These are phyloP conservation scores for Dromococcyx pavoninus DNA, from an alignment of 2,797 vertebrate genomes.

Conservation along the genomic window DNA sequence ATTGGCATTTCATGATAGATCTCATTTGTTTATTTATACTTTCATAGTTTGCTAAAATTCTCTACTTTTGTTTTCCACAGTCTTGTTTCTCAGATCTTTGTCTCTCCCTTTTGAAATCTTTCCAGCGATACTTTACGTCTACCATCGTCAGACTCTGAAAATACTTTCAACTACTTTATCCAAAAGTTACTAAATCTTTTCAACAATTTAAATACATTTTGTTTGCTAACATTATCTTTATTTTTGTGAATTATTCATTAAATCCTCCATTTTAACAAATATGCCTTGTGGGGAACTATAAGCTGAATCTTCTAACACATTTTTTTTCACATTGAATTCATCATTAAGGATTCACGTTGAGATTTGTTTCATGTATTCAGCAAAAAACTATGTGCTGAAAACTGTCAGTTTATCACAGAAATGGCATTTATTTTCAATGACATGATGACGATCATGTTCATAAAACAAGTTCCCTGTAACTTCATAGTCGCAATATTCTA, in stretches of 20 bases:
- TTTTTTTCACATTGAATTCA: neutral
- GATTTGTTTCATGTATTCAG: neutral
- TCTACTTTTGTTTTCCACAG: neutral
- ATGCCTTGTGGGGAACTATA: neutral
- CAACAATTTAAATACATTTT: neutral
- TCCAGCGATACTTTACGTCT: neutral
- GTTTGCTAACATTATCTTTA: neutral
- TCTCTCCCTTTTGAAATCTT: neutral
- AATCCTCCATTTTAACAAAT: neutral
- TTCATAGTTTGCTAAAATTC: neutral
- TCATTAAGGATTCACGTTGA: neutral
- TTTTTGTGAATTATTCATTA: neutral
- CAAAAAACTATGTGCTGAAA: neutral
- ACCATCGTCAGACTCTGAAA: neutral
- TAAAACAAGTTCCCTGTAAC: neutral
- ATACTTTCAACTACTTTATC: neutral
- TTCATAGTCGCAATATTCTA: neutral
- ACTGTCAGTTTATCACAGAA: neutral
- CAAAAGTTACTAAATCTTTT: neutral
- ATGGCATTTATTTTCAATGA: neutral
- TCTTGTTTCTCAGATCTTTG: neutral
- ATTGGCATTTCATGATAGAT: neutral
- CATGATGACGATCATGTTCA: neutral
- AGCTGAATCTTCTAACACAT: neutral
- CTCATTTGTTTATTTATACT: neutral